phyloP scores from a whole-genome alignment of 2,888 invertebrate species.

The Morinoia aosen region DNA sequence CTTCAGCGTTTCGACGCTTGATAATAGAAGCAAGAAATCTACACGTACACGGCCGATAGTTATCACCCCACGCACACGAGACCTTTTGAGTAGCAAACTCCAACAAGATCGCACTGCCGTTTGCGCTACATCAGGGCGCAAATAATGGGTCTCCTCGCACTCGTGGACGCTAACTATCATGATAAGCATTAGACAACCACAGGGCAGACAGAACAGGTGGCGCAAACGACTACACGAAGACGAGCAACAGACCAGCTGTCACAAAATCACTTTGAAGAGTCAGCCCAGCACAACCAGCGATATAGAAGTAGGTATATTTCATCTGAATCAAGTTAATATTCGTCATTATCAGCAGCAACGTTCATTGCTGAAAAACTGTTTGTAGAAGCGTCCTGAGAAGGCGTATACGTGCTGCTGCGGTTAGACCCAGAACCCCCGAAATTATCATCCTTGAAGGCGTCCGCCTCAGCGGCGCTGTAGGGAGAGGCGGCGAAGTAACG shows the following conservation, averaged over 20 bases:
- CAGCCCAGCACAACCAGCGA: not conserved
- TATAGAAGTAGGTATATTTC: not conserved
- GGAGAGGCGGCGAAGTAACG: constrained; percentile 71
- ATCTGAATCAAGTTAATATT: not conserved
- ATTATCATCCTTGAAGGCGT: not conserved
- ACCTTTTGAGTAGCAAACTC: not conserved
- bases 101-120: not conserved
- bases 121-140: not conserved
- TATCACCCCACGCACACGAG: not conserved
- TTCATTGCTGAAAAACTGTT: not conserved
- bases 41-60: not conserved
- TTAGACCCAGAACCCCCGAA: not conserved
- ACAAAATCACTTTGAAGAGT: not conserved
- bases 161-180: not conserved
- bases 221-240: not conserved
- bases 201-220: not conserved
- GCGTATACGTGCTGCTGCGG: not conserved
- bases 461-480: not conserved
- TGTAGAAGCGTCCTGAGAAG: not conserved
- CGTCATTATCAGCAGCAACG: not conserved
- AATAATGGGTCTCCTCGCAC: not conserved
- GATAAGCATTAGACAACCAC: not conserved
- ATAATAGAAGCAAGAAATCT: not conserved
- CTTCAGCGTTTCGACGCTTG: not conserved
- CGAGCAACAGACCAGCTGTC: constrained; percentile 20